Evolutionary conservation across 2,888 invertebrate species (phyloP), one percentile per base, ranked within the genome.

Genomic region (Pandemis heparana): DNA sequence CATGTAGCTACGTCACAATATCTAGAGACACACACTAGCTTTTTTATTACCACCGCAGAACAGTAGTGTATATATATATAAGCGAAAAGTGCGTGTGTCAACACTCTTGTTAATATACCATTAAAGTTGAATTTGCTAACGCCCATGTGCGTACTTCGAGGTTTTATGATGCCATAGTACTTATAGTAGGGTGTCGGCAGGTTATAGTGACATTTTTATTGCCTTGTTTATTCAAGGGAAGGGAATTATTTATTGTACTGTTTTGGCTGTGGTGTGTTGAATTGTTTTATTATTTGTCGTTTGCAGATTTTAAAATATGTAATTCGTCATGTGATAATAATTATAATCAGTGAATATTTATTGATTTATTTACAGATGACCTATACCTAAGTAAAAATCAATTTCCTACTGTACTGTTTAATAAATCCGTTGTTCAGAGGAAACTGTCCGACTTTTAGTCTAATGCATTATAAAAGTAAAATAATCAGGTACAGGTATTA

Each of bases 141-240:
- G 38, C 12, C 16, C 14, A 5, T 9, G 5, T 39, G 12, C 23
- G 9, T n/a, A 16, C 5, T 43, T 18, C 16, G 32, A 8, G 12
- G 32, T 10, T 53, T 62, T 51, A 60, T 32, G 5, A 51, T 14
- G 12, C 48, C n/a, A 38, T 10, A 41, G 46, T 62, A 63, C 72
- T 63, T 68, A 56, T 8, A 46, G 62, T 43, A 23, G 63, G 59
- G 39, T 67, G 67, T 63, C 56, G 62, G 68, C 68, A 73, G 59
- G 68, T 73, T 73, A 59, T 71, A 68, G 63, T 68, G 62, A 48
- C 72, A 59, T 73, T 68, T 73, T 73, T 73, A 73, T 73, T 73
- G 68, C 68, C 39, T n/a, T 63, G 72, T 73, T 48, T 70, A 59
- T 48, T 56, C 68, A 41, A 72, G 72, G 72, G 67, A 62, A 59